Base-by-base conservation (phyloP, 2,888 invertebrate species). In the Mechanitis messenoides region DNA sequence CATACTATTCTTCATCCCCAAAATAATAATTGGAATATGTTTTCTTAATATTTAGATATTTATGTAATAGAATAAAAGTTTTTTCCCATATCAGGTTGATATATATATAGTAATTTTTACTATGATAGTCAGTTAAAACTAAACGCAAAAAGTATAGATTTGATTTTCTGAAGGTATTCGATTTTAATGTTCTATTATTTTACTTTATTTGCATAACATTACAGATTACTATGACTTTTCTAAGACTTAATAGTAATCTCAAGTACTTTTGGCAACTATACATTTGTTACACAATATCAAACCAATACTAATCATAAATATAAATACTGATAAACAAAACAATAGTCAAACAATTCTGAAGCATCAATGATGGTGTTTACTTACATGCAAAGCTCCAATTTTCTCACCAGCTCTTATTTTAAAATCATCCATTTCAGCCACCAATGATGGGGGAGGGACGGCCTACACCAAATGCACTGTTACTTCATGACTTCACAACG, bases 361-460 rank as follows among this genome's bases (percentile, higher is more conserved):
- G 42, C 9, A 9, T 7, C 42, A 42, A 1, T 42, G 11, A 9
- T 9, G 9, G 42, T 9, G 42, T 9, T 42, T 42, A 42, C 89
- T 86, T 79, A 91, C 91, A 62, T 91, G 91, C 61, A 90, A 73
- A 58, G 89, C 87, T 71, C 84, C 91, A 35, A 91, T 70, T 79
- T 87, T 88, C 77, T 90, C 90, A 56, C 87, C 84, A 71, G 90
- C 90, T 71, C 80, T 81, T 69, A 80, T 69, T 75, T 86, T 87
- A 64, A 90, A 73, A 69, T 87, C 90, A 72, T 91, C 91, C 87
- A 91, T 90, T 74, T 78, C 83, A 78, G 73, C 71, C 71, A 74
- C 75, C 69, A 71, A 68, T 69, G 72, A 70, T 76, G 77, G 70
- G 69, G 73, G 71, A 68, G 77, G 74, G 77, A 75, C 76, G 74